These are phyloP conservation scores for Triplophysa tibetana DNA, from an alignment of 2,113 vertebrate species.

Conservation along the genomic window DNA sequence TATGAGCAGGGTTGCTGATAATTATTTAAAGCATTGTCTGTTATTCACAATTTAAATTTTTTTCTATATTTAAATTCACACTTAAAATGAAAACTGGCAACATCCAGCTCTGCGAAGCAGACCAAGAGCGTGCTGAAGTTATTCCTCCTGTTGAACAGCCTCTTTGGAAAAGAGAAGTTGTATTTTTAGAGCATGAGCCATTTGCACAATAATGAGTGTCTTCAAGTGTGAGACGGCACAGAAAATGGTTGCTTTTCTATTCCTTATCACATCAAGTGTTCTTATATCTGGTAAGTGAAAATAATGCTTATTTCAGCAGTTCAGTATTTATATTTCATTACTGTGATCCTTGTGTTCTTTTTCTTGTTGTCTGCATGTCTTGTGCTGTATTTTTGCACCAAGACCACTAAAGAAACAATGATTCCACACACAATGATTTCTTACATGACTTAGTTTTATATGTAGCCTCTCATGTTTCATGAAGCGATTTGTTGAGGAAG, in stretches of 20 bases:
- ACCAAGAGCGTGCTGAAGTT: conserved; percentile 10
- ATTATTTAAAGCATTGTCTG: too few relatives aligned
- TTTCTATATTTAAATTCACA: neutral
- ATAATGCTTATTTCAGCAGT: neutral
- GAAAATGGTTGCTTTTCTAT: conserved; percentile 44
- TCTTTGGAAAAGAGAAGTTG: conserved; percentile 53
- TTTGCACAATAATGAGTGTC: neutral
- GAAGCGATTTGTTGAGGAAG: neutral
- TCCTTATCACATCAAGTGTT: conserved; percentile 8
- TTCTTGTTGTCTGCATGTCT: neutral
- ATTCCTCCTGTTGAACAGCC: conserved; percentile 28
- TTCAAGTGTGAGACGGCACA: neutral
- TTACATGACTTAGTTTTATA: neutral
- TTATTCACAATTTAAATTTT: too few relatives aligned
- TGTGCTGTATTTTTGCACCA: neutral
- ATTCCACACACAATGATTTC: neutral
- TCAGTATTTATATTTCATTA: neutral
- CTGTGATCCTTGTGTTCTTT: neutral
- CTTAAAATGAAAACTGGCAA: neutral
- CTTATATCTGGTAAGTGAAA: conserved; percentile 45
- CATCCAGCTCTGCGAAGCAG: neutral
- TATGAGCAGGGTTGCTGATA: too few relatives aligned
- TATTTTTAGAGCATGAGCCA: conserved; percentile 31
- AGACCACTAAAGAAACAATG: too few relatives aligned
- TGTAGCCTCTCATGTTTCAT: neutral